These are phyloP conservation scores for Diplolepis rosae DNA, from an alignment of 2,888 invertebrate genomes.

Conservation along the genomic window DNA sequence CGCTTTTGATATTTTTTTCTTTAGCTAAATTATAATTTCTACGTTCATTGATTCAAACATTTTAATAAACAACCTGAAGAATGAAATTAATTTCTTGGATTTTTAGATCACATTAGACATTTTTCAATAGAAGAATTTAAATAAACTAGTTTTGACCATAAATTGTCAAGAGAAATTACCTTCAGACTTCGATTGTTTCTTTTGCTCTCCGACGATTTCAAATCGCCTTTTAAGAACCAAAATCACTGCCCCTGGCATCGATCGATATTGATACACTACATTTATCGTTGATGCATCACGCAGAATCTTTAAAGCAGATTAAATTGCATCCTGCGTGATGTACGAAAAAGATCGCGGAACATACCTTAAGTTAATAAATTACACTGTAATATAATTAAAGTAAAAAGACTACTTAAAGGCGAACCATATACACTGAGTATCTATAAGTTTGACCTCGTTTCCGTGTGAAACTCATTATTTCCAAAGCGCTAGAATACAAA, in stretches of 20 bases:
- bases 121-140: background rate
- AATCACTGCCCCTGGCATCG: background rate
- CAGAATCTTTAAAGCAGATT: conserved; percentile 35
- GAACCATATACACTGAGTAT: conserved; percentile 45
- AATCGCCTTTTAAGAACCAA: conserved; percentile 5
- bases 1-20: conserved; percentile 30
- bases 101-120: background rate
- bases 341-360: conserved; percentile 33
- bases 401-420: conserved; percentile 18
- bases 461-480: conserved; percentile 36
- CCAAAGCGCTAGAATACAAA: conserved; percentile 33
- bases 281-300: conserved; percentile 39
- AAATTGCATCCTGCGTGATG: conserved; percentile 33
- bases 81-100: conserved; percentile 8
- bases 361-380: conserved; percentile 18
- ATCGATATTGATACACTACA: background rate
- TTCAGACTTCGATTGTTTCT: background rate
- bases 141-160: background rate
- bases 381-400: conserved; percentile 30
- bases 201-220: conserved; percentile 18
- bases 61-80: conserved; percentile 4
- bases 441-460: conserved; percentile 45
- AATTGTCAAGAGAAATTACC: background rate
- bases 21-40: conserved; percentile 10
- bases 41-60: conserved; percentile 15